Evolutionary conservation across 2,888 invertebrate species (phyloP).

Genomic region (Cephus spinipes): DNA sequence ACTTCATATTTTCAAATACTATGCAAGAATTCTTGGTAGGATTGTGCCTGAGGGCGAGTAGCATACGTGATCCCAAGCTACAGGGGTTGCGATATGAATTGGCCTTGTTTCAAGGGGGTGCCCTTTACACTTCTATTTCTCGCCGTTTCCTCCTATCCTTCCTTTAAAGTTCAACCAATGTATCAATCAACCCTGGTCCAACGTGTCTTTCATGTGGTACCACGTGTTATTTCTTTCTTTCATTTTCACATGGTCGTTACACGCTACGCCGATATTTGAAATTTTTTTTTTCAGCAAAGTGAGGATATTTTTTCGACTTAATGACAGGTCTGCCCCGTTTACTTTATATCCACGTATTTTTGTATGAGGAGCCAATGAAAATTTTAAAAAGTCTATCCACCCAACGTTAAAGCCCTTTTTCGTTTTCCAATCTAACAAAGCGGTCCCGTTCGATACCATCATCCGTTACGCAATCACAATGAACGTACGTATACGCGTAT

Average conservation of each 20-base stretch:
- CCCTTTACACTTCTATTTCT: constrained; percentile 42
- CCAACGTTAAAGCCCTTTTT: background rate
- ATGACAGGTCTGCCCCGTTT: background rate
- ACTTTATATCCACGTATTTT: background rate
- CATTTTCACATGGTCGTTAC: background rate
- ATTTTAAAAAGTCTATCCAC: background rate
- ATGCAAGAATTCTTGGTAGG: constrained; percentile 35
- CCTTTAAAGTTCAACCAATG: constrained; percentile 12
- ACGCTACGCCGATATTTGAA: background rate
- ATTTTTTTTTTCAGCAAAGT: background rate
- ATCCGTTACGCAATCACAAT: background rate
- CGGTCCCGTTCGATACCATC: constrained; percentile 37
- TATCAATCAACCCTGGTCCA: background rate
- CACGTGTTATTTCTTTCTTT: background rate
- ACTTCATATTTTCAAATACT: constrained; percentile 10
- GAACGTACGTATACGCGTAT: background rate
- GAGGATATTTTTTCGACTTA: background rate
- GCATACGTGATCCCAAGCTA: constrained; percentile 60
- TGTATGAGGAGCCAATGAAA: background rate
- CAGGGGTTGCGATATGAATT: constrained; percentile 54
- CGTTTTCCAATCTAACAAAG: constrained; percentile 29
- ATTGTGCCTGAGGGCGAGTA: constrained; percentile 47
- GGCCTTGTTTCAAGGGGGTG: constrained; percentile 56
- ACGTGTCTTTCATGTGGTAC: background rate
- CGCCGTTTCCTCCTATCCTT: constrained; percentile 18